Base-by-base conservation (phyloP, 2,888 invertebrate species). In the Syritta pipiens region DNA sequence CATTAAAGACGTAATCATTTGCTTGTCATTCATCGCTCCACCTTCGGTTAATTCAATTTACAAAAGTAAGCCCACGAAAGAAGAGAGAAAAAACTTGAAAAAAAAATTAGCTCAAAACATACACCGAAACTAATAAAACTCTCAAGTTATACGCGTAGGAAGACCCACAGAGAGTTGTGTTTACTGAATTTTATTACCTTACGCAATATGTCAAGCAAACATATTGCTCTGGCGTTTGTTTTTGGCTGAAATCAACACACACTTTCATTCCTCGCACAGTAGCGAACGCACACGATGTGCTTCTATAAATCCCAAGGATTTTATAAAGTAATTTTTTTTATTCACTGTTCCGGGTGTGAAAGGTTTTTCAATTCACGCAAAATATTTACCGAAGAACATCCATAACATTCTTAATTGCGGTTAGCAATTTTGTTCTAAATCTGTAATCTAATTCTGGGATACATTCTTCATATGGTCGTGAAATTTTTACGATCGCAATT, bases 1-100 rank as follows among this genome's bases (percentile, higher is more conserved):
- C 62, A 49, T 62, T 26, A 62, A 28, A 26, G 26, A 62, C 49
- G 48, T 62, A 49, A 37, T 48, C 46, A 19, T 35, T 46, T 19
- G 46, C 28, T 49, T 40, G 62, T 51, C 51, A 51, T 63, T 42
- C 51, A n/a, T n/a, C n/a, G 48, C 48, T 60, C 48, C 48, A 48
- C 9, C 48, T 19, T n/a, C n/a, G n/a, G n/a, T n/a, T n/a, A n/a
- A n/a, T n/a, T n/a, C n/a, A n/a, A n/a, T n/a, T n/a, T n/a, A n/a
- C n/a, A 3, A 28, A 7, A 28, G 28, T 1, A n/a, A 7, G 22
- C 28, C 20, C 59, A 5, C 32, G 24, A 46, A n/a, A 35, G 46
- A 46, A 60, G 22, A 19, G 22, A 46, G 35, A 57, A 12, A 42
- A 44, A 60, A 17, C 35, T 44, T 35, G 46, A 46, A 35, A 32